These are phyloP conservation scores for Eonycteris spelaea DNA, from an alignment of 2,113 vertebrate species.

Conservation along the genomic window DNA sequence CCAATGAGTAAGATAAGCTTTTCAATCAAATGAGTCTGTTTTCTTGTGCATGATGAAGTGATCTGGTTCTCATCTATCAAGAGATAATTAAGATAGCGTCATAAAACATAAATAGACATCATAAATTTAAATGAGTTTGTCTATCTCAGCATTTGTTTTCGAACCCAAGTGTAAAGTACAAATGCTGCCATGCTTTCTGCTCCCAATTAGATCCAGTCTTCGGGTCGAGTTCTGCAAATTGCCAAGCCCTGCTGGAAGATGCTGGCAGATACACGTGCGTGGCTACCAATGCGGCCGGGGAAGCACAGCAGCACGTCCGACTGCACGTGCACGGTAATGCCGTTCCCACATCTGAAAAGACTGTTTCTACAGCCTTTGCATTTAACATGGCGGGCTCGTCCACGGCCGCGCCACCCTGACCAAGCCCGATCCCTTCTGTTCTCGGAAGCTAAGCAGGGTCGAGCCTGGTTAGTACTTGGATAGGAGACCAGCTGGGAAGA, in stretches of 20 bases:
- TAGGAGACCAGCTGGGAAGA: too few species aligned
- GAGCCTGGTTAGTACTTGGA: too few species aligned
- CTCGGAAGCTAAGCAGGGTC: too few species aligned
- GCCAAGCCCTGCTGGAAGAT: constrained; percentile 86
- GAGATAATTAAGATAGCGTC: constrained; percentile 35
- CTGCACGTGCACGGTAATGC: constrained; percentile 93
- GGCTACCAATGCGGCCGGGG: constrained; percentile 96
- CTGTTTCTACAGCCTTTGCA: background rate
- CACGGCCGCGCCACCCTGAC: too few species aligned
- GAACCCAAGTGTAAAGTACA: background rate
- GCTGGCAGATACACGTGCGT: constrained; percentile 94
- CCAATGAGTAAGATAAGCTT: background rate
- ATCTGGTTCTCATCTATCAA: background rate
- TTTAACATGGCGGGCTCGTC: too few species aligned
- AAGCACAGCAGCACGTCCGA: constrained; percentile 89
- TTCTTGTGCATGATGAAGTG: background rate
- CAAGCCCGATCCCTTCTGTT: too few species aligned
- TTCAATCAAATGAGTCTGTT: background rate
- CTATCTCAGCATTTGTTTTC: background rate
- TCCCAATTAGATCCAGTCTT: constrained; percentile 91
- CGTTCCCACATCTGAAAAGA: background rate
- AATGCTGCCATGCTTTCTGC: constrained; percentile 71
- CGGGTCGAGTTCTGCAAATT: constrained; percentile 89
- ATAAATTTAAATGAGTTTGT: background rate
- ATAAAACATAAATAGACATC: background rate